These are phyloP conservation scores for Prietella phreatophila DNA, from an alignment of 2,113 vertebrate genomes.

Conservation along the genomic window DNA sequence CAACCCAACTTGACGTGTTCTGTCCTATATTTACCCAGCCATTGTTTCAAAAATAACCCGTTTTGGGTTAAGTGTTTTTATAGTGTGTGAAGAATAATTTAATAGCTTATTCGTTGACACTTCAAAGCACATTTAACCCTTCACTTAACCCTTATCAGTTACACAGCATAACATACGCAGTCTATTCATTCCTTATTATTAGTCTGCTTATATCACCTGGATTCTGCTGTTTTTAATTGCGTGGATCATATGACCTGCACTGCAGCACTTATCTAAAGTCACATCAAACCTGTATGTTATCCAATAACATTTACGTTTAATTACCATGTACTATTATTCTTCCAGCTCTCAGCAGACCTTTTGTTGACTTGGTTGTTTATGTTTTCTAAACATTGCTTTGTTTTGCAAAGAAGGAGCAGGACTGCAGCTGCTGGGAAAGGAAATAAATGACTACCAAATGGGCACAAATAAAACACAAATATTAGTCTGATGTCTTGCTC, in stretches of 20 bases:
- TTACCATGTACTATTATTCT: neutral
- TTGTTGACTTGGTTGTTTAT: conserved; percentile 26
- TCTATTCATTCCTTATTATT: neutral
- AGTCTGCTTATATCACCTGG: neutral
- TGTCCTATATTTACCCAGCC: no score
- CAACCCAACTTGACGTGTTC: no score
- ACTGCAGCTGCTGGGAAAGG: neutral
- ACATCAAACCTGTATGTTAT: conserved; percentile 6
- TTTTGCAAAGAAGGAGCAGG: conserved; percentile 10
- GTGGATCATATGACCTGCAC: conserved; percentile 51
- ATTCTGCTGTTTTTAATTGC: conserved; percentile 50
- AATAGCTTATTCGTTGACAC: no score
- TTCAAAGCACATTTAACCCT: neutral
- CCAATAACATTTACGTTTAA: conserved; percentile 38
- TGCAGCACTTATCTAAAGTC: conserved; percentile 61
- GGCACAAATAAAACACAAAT: neutral
- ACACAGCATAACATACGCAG: no score
- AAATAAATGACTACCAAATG: neutral
- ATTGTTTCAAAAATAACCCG: no score
- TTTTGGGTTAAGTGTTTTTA: no score
- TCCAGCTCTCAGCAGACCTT: conserved; percentile 5
- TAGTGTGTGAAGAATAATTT: neutral
- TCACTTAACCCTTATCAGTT: neutral
- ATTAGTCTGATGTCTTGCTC: neutral
- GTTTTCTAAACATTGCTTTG: conserved; percentile 8